Conservation (phyloP, 2,113 vertebrate genomes). For the Elephantulus edwardii region DNA sequence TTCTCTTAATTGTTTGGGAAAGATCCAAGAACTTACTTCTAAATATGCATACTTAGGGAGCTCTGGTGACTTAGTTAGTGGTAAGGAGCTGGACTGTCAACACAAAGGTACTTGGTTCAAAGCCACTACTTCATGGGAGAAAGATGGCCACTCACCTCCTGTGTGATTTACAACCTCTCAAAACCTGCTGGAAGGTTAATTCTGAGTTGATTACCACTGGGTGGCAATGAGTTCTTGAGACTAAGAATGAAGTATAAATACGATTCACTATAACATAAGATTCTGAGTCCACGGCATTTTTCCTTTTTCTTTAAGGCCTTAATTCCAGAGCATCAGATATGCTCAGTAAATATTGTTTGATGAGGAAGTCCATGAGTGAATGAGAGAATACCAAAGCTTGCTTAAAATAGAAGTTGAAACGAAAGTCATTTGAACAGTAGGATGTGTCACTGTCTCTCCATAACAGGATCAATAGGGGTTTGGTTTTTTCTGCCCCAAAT, state of each 20-base stretch:
- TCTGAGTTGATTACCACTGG: no score
- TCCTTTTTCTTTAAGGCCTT: slow-evolving; percentile 4
- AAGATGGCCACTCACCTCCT: no score
- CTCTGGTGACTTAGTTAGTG: no score
- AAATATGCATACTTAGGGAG: background rate
- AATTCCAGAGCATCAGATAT: background rate
- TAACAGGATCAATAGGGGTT: background rate
- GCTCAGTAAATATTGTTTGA: background rate
- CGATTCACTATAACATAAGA: background rate
- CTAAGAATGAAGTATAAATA: background rate
- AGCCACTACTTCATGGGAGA: no score
- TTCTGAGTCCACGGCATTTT: background rate
- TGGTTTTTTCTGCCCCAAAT: background rate
- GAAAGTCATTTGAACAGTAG: background rate
- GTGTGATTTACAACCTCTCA: no score
- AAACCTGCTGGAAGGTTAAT: no score
- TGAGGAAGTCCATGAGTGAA: no score
- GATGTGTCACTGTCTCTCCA: background rate
- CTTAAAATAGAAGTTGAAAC: background rate
- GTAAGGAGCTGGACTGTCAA: no score
- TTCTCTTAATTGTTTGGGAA: background rate
- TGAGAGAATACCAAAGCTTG: background rate
- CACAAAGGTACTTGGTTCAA: no score
- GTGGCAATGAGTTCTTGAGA: no score
- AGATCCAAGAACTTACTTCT: slow-evolving; percentile 1